Evolutionary conservation across 1,140 invertebrate genomes (phyloP).

Genomic region (Melipona quadrifasciata): DNA sequence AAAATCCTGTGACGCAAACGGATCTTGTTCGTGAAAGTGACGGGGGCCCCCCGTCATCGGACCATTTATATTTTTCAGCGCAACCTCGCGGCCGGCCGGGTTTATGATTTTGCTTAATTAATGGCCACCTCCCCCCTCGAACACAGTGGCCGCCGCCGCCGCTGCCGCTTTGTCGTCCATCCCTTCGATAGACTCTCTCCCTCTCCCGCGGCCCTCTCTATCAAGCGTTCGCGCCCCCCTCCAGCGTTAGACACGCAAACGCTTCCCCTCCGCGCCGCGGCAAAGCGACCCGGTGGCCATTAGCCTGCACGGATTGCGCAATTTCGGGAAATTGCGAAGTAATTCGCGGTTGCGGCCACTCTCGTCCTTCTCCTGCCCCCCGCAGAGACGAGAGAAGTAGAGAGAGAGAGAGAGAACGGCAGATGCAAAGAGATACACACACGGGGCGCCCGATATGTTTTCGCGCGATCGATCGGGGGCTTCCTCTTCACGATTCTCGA

Average conservation of each 20-base stretch:
- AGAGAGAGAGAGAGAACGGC: conserved; percentile 23
- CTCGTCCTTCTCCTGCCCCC: conserved; percentile 16
- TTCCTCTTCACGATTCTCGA: too few species aligned
- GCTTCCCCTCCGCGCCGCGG: conserved; percentile 15
- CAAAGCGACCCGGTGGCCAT: conserved; percentile 62
- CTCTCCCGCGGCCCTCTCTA: neutral
- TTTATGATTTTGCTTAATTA: conserved; percentile 76
- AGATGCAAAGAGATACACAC: neutral
- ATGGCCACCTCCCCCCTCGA: conserved; percentile 58
- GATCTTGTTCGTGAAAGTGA: conserved; percentile 65
- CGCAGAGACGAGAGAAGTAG: conserved; percentile 34
- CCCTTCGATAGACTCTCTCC: conserved; percentile 10
- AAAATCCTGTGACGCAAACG: conserved; percentile 57
- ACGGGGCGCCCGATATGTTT: neutral
- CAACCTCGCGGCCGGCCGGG: conserved; percentile 36
- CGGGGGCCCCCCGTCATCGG: conserved; percentile 6
- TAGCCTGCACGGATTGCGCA: conserved; percentile 72
- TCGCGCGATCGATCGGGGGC: conserved; percentile 35
- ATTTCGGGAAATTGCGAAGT: conserved; percentile 75
- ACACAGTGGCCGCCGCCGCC: conserved; percentile 14
- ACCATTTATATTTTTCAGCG: conserved; percentile 61
- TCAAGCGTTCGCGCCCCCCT: conserved; percentile 16
- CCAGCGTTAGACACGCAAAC: conserved; percentile 11
- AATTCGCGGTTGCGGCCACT: conserved; percentile 68
- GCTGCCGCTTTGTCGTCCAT: conserved; percentile 6